Evolutionary conservation across 2,797 vertebrate genomes (phyloP).

Genomic region (Loriculus beryllinus): DNA sequence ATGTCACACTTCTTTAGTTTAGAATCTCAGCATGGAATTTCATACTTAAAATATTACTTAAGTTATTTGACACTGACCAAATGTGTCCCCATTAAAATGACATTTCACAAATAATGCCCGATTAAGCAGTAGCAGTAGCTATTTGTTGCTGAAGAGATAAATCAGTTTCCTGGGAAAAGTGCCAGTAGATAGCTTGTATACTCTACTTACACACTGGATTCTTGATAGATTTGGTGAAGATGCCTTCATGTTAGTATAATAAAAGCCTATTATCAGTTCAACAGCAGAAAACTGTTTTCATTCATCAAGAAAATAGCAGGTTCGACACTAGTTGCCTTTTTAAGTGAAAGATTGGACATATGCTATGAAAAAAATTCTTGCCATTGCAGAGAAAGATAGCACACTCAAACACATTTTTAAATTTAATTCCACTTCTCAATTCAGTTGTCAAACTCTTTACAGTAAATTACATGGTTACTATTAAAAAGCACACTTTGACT

Average conservation of each 20-base stretch:
- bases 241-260: slow-evolving; percentile 69
- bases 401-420: slow-evolving; percentile 48
- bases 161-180: slow-evolving; percentile 72
- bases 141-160: slow-evolving; percentile 69
- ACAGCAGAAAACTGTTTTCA: slow-evolving; percentile 68
- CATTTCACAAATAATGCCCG: slow-evolving; percentile 60
- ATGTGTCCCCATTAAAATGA: slow-evolving; percentile 57
- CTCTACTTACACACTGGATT: slow-evolving; percentile 53
- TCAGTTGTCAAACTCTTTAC: slow-evolving; percentile 42
- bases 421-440: slow-evolving; percentile 54
- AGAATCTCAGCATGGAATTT: slow-evolving; percentile 21
- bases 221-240: slow-evolving; percentile 72
- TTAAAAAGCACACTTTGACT: slow-evolving; percentile 53
- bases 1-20: neutral
- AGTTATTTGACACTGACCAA: slow-evolving; percentile 52
- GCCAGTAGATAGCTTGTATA: slow-evolving; percentile 67
- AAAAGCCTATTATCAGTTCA: slow-evolving; percentile 72
- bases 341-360: slow-evolving; percentile 64
- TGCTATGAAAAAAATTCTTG: slow-evolving; percentile 49
- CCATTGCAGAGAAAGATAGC: slow-evolving; percentile 50
- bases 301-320: slow-evolving; percentile 68
- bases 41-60: slow-evolving; percentile 53
- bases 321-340: slow-evolving; percentile 65
- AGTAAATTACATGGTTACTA: slow-evolving; percentile 44
- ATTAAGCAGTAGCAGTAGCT: slow-evolving; percentile 61